phyloP scores from a whole-genome alignment of 2,113 vertebrate genomes.

The Capra hircus region DNA sequence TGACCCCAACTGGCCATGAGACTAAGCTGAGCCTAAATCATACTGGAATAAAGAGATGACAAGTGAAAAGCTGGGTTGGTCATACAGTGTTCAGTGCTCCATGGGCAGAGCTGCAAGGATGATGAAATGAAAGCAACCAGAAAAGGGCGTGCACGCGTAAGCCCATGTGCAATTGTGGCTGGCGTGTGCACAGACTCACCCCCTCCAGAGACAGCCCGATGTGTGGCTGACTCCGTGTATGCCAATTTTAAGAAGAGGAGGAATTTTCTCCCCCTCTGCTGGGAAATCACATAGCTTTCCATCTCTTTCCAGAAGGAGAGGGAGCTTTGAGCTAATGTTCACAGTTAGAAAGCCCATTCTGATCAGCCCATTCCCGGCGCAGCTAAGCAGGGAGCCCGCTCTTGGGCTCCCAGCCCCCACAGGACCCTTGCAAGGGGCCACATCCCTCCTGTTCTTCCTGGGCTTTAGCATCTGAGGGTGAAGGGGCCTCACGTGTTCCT shows the following conservation, averaged over 20 bases:
- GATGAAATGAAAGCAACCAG: not conserved
- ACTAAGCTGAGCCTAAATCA: not conserved
- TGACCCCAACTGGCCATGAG: not conserved
- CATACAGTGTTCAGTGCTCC: not conserved
- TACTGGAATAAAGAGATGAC: not conserved
- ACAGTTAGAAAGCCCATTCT: not conserved
- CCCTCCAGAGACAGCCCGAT: not conserved
- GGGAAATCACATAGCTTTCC: not conserved
- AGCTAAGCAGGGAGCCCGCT: not conserved
- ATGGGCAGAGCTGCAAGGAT: not conserved
- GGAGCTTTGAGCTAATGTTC: not conserved
- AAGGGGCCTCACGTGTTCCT: not conserved
- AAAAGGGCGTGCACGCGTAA: fast-evolving
- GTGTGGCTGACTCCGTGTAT: not conserved
- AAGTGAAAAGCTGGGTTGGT: not conserved
- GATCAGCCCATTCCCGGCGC: not conserved
- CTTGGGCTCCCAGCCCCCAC: not conserved
- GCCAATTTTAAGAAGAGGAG: not conserved
- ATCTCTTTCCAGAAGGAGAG: constrained; percentile 12
- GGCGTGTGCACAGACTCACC: fast-evolving
- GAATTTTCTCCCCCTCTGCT: not conserved
- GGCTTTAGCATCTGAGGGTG: not conserved
- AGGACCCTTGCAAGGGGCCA: not conserved
- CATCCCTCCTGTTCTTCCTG: not conserved
- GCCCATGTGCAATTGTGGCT: not conserved